Evolutionary conservation across 2,797 vertebrate species (phyloP).

Genomic region (Megaceryle alcyon): DNA sequence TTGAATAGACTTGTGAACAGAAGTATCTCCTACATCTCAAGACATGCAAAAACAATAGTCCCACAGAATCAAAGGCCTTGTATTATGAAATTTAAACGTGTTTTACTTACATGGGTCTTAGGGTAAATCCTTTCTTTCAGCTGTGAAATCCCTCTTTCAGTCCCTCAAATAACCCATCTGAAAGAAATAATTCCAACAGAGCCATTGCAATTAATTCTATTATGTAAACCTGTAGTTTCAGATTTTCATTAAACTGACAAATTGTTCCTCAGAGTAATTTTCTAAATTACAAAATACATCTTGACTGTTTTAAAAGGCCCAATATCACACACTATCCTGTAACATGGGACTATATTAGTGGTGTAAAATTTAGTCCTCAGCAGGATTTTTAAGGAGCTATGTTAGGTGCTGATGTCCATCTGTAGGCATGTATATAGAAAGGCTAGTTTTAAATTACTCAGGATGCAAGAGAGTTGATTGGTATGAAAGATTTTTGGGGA

Average conservation of each 20-base stretch:
- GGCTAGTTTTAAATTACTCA: constrained; percentile 1
- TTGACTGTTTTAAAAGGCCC: background rate
- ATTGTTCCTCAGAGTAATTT: constrained; percentile 47
- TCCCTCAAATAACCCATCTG: constrained; percentile 51
- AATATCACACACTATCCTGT: constrained; percentile 26
- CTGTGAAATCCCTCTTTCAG: constrained; percentile 65
- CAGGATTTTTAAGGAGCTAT: background rate
- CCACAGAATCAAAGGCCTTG: constrained; percentile 32
- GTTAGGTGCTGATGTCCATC: background rate
- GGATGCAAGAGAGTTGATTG: background rate
- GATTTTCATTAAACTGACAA: constrained; percentile 52
- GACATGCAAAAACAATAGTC: constrained; percentile 58
- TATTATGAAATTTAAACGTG: constrained; percentile 53
- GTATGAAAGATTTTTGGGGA: background rate
- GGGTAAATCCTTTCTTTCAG: constrained; percentile 64
- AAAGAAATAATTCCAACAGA: constrained; percentile 65
- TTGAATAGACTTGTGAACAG: constrained; percentile 56
- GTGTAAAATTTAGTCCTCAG: constrained; percentile 28
- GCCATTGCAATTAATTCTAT: constrained; percentile 62
- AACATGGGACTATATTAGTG: constrained; percentile 3
- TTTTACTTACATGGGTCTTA: constrained; percentile 63
- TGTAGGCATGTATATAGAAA: background rate
- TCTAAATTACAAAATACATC: constrained; percentile 52
- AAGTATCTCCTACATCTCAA: constrained; percentile 57
- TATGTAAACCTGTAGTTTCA: constrained; percentile 57